Evolutionary conservation across 2,113 vertebrate species (phyloP), one percentile per base, ranked within the genome.

Genomic region (Cyphomyrus discorhynchus): DNA sequence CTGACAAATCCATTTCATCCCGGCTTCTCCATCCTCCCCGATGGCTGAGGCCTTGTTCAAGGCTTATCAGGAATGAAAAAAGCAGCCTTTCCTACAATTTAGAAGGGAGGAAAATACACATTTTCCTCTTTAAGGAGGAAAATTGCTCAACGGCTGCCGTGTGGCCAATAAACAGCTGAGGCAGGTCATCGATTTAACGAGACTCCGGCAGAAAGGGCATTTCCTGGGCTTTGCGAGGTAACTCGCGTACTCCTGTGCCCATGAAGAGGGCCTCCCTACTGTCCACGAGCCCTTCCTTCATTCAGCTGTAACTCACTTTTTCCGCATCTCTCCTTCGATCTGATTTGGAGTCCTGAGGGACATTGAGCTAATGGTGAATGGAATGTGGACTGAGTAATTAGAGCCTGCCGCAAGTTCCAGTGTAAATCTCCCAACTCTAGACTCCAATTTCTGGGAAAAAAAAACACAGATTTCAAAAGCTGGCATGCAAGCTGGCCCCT

Each of bases 281-380:
- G 92, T 92, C 92, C 89, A 91, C 58, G 49, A 91, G 45, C 86
- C 89, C 93, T 91, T 93, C 89, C 93, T 91, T 93, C 87, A 92
- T 92, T 93, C 87, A 91, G 94, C 95, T 88, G 89, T 56, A 94
- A 91, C 94, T 95, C 92, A 94, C 89, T 92, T 95, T 96, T 96
- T 95, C 95, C 94, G 90, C 90, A 88, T 92, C 92, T 91, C 93
- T 94, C 92, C 93, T 91, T 92, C 92, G 93, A 94, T 93, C 92
- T 93, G 94, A 92, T 84, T 91, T 82, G 31, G 49, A 90, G 88
- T 95, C 96, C 94, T 93, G 90, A 84, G 95, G 95, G 95, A 95
- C 93, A 90, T 91, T 96, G 95, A 96, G 88, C 94, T 97, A 94
- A 96, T 93, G 92, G 93, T 91, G 93, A 91, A 90, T 94, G 93